Base-by-base conservation (phyloP, 2,113 vertebrate genomes). In the Pseudorhombus dupliciocellatus region DNA sequence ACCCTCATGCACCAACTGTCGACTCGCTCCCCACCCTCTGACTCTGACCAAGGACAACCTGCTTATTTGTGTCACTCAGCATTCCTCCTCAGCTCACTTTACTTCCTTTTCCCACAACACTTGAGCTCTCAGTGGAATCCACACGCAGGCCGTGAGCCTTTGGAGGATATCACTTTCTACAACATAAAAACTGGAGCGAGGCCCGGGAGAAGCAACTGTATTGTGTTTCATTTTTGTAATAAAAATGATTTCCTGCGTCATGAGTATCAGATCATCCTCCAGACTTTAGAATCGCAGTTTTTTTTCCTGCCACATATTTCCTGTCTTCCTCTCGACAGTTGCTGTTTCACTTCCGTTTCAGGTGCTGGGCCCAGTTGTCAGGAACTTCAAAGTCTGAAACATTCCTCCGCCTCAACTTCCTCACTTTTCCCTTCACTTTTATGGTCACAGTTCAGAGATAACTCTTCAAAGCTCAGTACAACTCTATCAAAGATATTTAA, bases 41-140 rank as follows among this genome's bases (percentile, higher is more conserved):
- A 74, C 85, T 70, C 56, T 20, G 14, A 70, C 34, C 81, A 60
- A 58, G 57, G 70, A 85, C 88, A 92, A 90, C 88, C 90, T 91
- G 89, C 89, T 91, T 86, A 91, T 91, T 90, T 90, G 81, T 90
- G 89, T 91, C 91, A 84, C 80, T 90, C 89, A 88, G 88, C 88
- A 89, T 91, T 91, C 87, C 89, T 86, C 70, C 77, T 83, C 77
- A 68, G 77, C 80, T 80, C 68, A 22, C 59, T 80, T 70, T 52
- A 79, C 83, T 85, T 87, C 85, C 81, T 81, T 80, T 91, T 88
- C 88, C 75, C 87, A 82, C 80, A 88, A 82, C 82, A 89, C 87
- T 85, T 89, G 81, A 68, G 66, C 68, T 75, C 70, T 75, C 26
- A 44, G 70, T 61, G 61, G 63, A 81, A 70, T 83, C 70, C 74